These are phyloP conservation scores for Dendropsophus ebraccatus DNA, from an alignment of 2,113 vertebrate species.

Conservation along the genomic window DNA sequence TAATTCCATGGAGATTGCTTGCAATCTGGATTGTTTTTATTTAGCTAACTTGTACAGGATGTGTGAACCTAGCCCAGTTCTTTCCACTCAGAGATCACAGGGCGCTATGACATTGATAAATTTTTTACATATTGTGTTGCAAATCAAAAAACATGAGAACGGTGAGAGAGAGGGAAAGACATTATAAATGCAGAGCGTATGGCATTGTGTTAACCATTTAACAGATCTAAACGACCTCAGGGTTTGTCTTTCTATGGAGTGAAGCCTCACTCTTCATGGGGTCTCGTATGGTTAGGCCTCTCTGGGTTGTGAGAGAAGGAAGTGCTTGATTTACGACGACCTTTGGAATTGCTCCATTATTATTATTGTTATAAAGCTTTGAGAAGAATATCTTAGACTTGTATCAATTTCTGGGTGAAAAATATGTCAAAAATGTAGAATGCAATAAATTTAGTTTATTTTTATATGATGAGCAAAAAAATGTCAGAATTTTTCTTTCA, in stretches of 20 bases:
- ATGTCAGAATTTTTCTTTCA: not conserved
- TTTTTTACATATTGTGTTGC: conserved; percentile 19
- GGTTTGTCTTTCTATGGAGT: not conserved
- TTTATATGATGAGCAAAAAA: not conserved
- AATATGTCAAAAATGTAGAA: not conserved
- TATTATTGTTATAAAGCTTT: not conserved
- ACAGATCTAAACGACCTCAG: not conserved
- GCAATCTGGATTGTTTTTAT: conserved; percentile 47
- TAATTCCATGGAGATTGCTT: conserved; percentile 28
- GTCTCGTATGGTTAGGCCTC: not conserved
- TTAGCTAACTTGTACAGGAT: conserved; percentile 34
- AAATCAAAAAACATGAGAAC: conserved; percentile 23
- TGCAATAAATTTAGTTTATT: not conserved
- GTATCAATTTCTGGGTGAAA: not conserved
- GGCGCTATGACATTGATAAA: conserved; percentile 43
- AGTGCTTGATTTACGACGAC: not conserved
- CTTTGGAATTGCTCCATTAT: not conserved
- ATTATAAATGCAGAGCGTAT: conserved; percentile 6
- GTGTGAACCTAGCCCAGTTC: conserved; percentile 36
- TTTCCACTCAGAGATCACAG: conserved; percentile 41
- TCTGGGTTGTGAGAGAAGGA: not conserved
- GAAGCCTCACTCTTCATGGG: not conserved
- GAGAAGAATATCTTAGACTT: not conserved
- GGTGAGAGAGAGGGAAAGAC: not conserved
- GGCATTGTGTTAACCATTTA: conserved; percentile 16